A percentile compares a stretch with the other conserved stretches of the same genome.
Conservation (phyloP, 2,888 invertebrate species). For the Eupsilia transversa region DNA sequence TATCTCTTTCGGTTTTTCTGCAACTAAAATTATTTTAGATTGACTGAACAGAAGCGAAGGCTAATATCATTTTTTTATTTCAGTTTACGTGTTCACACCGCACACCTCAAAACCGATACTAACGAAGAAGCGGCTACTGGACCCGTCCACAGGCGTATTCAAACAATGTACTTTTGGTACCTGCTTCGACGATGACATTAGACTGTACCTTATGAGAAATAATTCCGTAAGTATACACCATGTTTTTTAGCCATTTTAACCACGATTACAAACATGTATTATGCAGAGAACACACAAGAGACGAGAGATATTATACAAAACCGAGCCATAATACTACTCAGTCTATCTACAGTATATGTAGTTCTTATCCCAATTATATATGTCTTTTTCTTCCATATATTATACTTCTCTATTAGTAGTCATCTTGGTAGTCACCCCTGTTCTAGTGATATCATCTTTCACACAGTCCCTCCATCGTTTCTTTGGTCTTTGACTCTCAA, state of each 20-base stretch:
- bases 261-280: not conserved
- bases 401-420: not conserved
- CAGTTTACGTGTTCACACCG: conserved; percentile 87
- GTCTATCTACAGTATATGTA: not conserved
- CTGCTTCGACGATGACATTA: conserved; percentile 73
- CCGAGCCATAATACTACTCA: not conserved
- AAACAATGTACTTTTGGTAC: conserved; percentile 84
- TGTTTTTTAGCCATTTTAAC: no score
- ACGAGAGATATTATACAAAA: not conserved
- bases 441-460: not conserved
- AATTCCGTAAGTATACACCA: conserved; percentile 80
- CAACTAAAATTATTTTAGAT: not conserved
- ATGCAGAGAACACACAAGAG: not conserved
- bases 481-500: no score
- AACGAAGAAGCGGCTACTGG: conserved; percentile 75
- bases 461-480: not conserved
- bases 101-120: conserved; percentile 82
- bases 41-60: not conserved
- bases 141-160: conserved; percentile 81
- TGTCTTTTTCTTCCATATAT: not conserved
- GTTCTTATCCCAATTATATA: not conserved
- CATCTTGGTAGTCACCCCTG: not conserved
- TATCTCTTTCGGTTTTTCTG: not conserved
- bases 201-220: conserved; percentile 85
- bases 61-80: conserved; percentile 64